phyloP scores from a whole-genome alignment of 2,888 invertebrate genomes.

The Neocrepidodera transversa region DNA sequence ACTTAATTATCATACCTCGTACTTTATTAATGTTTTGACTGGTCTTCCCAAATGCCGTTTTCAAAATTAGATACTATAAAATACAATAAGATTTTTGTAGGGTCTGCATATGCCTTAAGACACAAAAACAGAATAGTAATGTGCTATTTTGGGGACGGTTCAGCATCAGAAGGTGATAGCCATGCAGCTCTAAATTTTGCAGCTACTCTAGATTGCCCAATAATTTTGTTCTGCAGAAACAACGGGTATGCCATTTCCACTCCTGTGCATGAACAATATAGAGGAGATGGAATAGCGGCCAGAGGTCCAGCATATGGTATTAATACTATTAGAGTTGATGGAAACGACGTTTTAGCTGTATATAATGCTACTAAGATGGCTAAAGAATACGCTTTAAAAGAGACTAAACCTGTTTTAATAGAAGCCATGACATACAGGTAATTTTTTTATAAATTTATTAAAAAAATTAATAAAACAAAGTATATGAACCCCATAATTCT shows the following conservation, averaged over 20 bases:
- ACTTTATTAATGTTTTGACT: too few relatives aligned
- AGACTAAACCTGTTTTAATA: conserved; percentile 88
- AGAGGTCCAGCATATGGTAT: conserved; percentile 93
- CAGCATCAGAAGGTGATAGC: conserved; percentile 98
- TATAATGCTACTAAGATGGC: conserved; percentile 87
- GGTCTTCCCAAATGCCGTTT: too few relatives aligned
- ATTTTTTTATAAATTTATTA: background rate
- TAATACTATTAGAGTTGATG: conserved; percentile 88
- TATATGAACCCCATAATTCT: background rate
- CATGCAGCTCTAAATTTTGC: conserved; percentile 99
- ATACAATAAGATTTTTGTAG: conserved; percentile 55
- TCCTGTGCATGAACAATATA: conserved; percentile 90
- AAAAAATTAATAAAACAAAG: background rate
- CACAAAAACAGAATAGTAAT: conserved; percentile 65
- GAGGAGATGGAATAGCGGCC: conserved; percentile 94
- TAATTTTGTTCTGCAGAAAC: conserved; percentile 96
- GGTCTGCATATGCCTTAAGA: conserved; percentile 94
- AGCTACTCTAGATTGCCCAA: conserved; percentile 91
- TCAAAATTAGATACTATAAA: too few relatives aligned
- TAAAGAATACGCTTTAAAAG: conserved; percentile 72
- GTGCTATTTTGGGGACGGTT: conserved; percentile 94
- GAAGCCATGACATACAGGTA: conserved; percentile 98
- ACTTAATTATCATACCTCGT: too few relatives aligned
- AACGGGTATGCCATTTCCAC: conserved; percentile 99
- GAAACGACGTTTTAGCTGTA: conserved; percentile 95